Base-by-base conservation (phyloP, 2,113 vertebrate genomes). In the Melanerpes formicivorus region DNA sequence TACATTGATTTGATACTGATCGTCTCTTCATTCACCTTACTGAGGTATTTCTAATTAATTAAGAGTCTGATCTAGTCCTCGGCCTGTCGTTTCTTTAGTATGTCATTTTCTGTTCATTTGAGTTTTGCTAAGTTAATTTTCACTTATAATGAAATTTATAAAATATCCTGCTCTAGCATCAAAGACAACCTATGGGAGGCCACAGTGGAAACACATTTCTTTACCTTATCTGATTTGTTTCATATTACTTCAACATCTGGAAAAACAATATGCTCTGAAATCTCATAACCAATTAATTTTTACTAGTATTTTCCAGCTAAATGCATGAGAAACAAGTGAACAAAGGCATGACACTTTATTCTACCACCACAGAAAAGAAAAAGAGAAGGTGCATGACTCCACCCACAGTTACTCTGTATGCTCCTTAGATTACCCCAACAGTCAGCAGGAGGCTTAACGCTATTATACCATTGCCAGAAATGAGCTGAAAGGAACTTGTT, bases 1-100 rank as follows among this genome's bases (percentile, higher is more conserved):
- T 56, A 79, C 1, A 0, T 76, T 93, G 48, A 90, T 90, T 85
- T 80, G 19, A 17, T 76, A 48, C 34, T 84, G 73, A 81, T 65
- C 81, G 56, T 73, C 40, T 95, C 48, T 74, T 80, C 60, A 29
- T 80, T 80, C 72, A 59, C 62, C 29, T 90, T 73, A 66, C 37
- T 48, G 25, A 89, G n/a, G 60, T 88, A 83, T 84, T 80, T 89
- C 75, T 56, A 70, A 30, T 56, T 91, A 80, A 89, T 73, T 66
- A 87, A 72, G 29, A 14, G 78, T 92, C 58, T 83, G n/a, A 65
- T 83, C 23, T 50, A 91, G 15, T 5, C 40, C 14, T 75, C 32
- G 70, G 14, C 12, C 65, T 90, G 23, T 62, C 46, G 80, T 85
- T 6, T 25, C 37, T 77, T 93, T 48, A 67, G 29, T 4, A 56